phyloP scores from a whole-genome alignment of 2,888 invertebrate genomes.

The Terebella lapidaria region DNA sequence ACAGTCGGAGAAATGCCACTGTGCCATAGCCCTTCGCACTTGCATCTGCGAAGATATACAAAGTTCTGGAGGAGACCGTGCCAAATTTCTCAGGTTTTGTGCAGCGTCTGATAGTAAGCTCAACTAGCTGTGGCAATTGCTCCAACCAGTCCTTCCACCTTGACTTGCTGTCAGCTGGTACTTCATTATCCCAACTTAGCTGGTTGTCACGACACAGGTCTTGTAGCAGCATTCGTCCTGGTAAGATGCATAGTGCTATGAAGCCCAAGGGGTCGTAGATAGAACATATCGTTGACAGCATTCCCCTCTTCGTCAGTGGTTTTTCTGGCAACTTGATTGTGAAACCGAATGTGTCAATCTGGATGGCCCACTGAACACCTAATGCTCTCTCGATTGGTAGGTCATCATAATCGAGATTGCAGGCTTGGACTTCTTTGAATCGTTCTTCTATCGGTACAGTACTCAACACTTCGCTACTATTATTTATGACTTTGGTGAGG shows the following conservation, averaged over 20 bases:
- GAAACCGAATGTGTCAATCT: slow-evolving; percentile 25
- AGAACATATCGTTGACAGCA: slow-evolving; percentile 24
- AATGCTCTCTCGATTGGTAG: slow-evolving; percentile 3
- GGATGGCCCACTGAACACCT: slow-evolving; percentile 26
- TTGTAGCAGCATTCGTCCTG: slow-evolving; percentile 24
- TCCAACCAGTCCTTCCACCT: slow-evolving; percentile 5
- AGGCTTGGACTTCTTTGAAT: neutral
- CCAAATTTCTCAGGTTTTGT: slow-evolving; percentile 8
- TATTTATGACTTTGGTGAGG: slow-evolving; percentile 12
- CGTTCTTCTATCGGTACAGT: slow-evolving; percentile 2
- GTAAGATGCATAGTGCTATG: slow-evolving; percentile 23
- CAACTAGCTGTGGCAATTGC: neutral
- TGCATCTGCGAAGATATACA: slow-evolving; percentile 12
- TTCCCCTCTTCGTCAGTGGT: slow-evolving; percentile 25
- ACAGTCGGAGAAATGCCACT: neutral
- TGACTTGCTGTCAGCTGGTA: slow-evolving; percentile 6
- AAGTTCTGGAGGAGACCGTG: neutral
- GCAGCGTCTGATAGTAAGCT: slow-evolving; percentile 1
- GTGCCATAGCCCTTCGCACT: slow-evolving; percentile 7
- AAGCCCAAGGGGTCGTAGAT: slow-evolving; percentile 29
- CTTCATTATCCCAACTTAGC: slow-evolving; percentile 24
- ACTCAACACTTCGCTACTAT: slow-evolving; percentile 1
- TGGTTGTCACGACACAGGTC: slow-evolving; percentile 13
- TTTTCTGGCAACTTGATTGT: slow-evolving; percentile 18
- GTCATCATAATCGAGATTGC: neutral